A percentile compares a stretch with the other conserved stretches of the same genome.
Conservation (phyloP, 2,888 invertebrate species). For the Coremacera marginata region DNA sequence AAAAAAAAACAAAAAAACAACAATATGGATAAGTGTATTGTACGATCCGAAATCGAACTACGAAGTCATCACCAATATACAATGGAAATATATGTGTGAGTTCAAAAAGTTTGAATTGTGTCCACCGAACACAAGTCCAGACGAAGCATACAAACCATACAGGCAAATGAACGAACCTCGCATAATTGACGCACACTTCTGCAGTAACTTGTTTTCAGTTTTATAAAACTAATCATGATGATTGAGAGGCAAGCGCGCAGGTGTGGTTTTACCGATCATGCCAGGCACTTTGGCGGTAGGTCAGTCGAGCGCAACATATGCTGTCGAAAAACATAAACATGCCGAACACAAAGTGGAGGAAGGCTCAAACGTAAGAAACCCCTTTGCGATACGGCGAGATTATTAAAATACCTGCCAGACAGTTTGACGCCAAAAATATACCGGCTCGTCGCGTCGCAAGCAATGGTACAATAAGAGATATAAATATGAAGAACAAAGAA, state of each 20-base stretch:
- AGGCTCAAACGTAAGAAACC: constrained; percentile 38
- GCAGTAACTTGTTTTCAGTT: not conserved
- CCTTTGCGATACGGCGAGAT: constrained; percentile 28
- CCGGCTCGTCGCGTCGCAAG: not conserved
- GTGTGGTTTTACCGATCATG: constrained; percentile 15
- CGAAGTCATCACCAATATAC: not conserved
- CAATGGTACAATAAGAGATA: not conserved
- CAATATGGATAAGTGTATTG: not conserved
- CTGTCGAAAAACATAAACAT: not conserved
- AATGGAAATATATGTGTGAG: not conserved
- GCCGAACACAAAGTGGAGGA: not conserved
- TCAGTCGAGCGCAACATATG: constrained; percentile 21
- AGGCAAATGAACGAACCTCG: not conserved
- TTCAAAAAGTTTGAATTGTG: constrained; percentile 6
- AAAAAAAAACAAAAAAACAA: constrained; percentile 2
- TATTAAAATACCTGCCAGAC: constrained; percentile 52
- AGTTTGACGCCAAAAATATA: constrained; percentile 62
- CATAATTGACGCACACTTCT: not conserved
- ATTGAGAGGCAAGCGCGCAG: not conserved
- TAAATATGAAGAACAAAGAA: not conserved
- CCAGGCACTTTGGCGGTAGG: constrained; percentile 35
- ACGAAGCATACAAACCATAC: not conserved
- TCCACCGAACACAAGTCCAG: not conserved
- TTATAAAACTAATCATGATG: not conserved
- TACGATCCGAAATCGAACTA: not conserved